These are phyloP conservation scores for Premnoplex brunnescens DNA, from an alignment of 2,797 vertebrate species.

Conservation along the genomic window DNA sequence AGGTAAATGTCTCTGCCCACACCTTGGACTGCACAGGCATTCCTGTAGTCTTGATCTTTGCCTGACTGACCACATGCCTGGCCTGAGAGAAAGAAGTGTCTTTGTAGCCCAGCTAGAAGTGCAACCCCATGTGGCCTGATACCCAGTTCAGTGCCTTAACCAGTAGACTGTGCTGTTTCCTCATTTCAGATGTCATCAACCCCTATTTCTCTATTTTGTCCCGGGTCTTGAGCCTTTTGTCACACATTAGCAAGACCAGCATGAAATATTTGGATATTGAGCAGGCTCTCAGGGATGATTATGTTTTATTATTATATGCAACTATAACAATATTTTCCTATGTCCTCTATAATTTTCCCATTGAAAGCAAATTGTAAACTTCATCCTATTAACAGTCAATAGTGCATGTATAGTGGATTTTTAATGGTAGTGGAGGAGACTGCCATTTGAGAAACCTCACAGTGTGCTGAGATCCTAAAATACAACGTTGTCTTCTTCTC, in stretches of 20 bases:
- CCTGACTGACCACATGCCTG: rapidly evolving
- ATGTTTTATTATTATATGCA: not conserved
- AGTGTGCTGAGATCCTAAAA: constrained; percentile 66
- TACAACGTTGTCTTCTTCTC: constrained; percentile 61
- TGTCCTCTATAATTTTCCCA: constrained; percentile 11
- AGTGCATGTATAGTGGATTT: constrained; percentile 43
- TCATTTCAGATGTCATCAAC: not conserved
- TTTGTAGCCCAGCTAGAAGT: not conserved
- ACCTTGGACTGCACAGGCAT: not conserved
- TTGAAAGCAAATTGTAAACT: constrained; percentile 28
- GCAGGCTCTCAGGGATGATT: not conserved
- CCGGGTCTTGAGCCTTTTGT: not conserved
- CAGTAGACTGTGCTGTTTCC: constrained; percentile 44
- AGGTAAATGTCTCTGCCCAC: not conserved
- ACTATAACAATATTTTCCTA: constrained; percentile 5
- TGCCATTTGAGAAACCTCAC: constrained; percentile 68
- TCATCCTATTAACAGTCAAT: constrained; percentile 39
- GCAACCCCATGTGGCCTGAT: not conserved
- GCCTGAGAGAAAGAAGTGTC: not conserved
- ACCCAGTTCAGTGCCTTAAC: not conserved
- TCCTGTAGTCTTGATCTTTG: not conserved
- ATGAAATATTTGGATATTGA: constrained; percentile 5
- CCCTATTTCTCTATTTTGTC: not conserved
- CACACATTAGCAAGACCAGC: not conserved
- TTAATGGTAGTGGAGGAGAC: constrained; percentile 65